Evolutionary conservation across 92 coral and sea anemone genomes (phyloP).

Genomic region (Nematostella vectensis): DNA sequence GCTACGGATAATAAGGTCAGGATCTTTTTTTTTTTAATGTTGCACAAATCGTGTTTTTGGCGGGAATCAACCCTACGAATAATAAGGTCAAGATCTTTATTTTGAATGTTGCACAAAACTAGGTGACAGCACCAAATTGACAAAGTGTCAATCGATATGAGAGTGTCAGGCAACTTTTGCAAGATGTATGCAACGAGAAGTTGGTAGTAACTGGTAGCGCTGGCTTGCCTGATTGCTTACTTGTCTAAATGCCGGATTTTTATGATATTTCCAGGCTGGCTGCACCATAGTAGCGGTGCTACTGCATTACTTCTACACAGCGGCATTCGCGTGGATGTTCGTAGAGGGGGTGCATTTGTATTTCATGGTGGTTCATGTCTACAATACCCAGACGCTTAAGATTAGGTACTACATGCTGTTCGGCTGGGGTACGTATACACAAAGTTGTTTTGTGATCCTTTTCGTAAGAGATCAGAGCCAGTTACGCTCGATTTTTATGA

Average conservation of each 20-base stretch:
- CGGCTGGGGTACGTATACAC: constrained; percentile 37
- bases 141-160: too few species aligned
- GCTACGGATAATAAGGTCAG: too few species aligned
- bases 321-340: constrained; percentile 55
- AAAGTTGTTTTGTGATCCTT: too few species aligned
- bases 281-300: constrained; percentile 36
- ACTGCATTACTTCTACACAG: constrained; percentile 48
- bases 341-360: constrained; percentile 53
- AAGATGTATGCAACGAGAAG: too few species aligned
- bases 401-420: constrained; percentile 29
- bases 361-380: constrained; percentile 44
- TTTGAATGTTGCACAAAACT: too few species aligned
- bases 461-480: too few species aligned
- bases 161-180: too few species aligned
- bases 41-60: constrained; percentile 34
- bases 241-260: not conserved
- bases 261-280: constrained; percentile 30
- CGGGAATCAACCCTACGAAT: constrained; percentile 39
- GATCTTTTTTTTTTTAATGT: too few species aligned
- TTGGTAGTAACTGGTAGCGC: too few species aligned
- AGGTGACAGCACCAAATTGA: too few species aligned
- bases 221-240: too few species aligned
- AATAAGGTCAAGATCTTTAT: constrained; percentile 18
- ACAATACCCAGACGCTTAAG: constrained; percentile 13
- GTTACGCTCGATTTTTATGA: too few species aligned